Base-by-base conservation (phyloP, 2,888 invertebrate species). In the Neuroscelio doddi region DNA sequence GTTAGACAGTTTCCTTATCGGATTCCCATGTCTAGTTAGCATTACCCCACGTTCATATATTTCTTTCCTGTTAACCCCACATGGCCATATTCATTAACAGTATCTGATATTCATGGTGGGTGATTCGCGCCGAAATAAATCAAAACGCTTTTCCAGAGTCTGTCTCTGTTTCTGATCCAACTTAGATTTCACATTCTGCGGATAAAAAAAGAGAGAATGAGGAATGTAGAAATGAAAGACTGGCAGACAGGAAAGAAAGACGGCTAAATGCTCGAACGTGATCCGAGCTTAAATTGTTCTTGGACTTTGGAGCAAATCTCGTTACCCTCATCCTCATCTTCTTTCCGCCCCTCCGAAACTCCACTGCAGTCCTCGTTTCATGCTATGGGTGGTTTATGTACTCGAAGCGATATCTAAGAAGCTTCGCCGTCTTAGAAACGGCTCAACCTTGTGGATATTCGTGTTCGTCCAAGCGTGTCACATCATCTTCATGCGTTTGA, bases 101-200 rank as follows among this genome's bases (percentile, higher is more conserved):
- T 81, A 81, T 81, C 81, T 75, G 81, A 80, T 81, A 80, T 80
- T 81, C 81, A 80, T 81, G 77, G 78, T 80, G 77, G 80, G 68
- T 80, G 80, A 72, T 80, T 81, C 80, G 76, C 80, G 75, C 75
- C 70, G 69, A 72, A 76, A 80, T 81, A 81, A 81, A 81, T 81
- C 81, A 81, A 73, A 68, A 24, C 29, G 29, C 36, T 59, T 52
- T 51, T 63, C 59, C 66, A 50, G 7, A 7, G 12, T 36, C 14
- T 36, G 7, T 36, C 14, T 36, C 14, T 14, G 10, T 12, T 36
- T 36, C 36, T 32, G 45, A 64, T 59, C 45, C 50, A 26, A 57
- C 63, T 68, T 47, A 34, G 66, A 61, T 52, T 45, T 56, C 38
- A 17, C 44, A 49, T 53, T 47, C 45, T 12, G 49, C 44, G 38